Evolutionary conservation across 2,888 invertebrate genomes (phyloP), one percentile per base, ranked within the genome.

Genomic region (Andrena praecox): DNA sequence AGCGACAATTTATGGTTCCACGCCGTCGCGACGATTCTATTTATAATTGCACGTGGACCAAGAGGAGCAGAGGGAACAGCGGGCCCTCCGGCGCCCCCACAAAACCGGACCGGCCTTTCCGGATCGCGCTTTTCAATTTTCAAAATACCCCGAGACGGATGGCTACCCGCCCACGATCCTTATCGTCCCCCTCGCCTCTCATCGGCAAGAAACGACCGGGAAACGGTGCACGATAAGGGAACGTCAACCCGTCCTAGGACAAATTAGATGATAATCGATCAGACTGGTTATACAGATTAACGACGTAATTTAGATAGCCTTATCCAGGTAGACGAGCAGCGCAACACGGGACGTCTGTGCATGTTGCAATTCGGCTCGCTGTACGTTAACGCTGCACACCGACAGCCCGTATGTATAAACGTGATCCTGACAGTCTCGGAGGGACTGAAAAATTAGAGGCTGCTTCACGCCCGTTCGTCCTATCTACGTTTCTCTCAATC

Each of bases 21-120:
- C 86, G 85, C 89, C 90, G 91, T 91, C 91, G 91, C 91, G 90
- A 89, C 90, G 86, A 89, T 91, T 91, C 92, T 92, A 92, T 92
- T 92, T 92, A 92, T 92, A 92, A 86, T 87, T 85, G 77, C 66
- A 16, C 68, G 74, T n/a, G 54, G 52, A 78, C 82, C 75, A 62
- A 67, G 35, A 70, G 75, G 72, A 31, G 80, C 24, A 73, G 77
- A 73, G 31, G 33, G 54, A 56, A 52, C 59, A 48, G 35, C 48
- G 42, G 48, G 29, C 42, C 60, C 29, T 66, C 16, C 4, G 20
- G 48, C 8, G 50, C 24, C n/a, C n/a, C 42, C 31, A 33, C n/a
- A n/a, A 63, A 68, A 56, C 60, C 64, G 20, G 50, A 27, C 31
- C 70, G 24, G 48, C 20, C 60, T 50, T 52, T 60, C 42, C 4